Conservation (phyloP, 1,140 invertebrate species). For the Platyura marginata region DNA sequence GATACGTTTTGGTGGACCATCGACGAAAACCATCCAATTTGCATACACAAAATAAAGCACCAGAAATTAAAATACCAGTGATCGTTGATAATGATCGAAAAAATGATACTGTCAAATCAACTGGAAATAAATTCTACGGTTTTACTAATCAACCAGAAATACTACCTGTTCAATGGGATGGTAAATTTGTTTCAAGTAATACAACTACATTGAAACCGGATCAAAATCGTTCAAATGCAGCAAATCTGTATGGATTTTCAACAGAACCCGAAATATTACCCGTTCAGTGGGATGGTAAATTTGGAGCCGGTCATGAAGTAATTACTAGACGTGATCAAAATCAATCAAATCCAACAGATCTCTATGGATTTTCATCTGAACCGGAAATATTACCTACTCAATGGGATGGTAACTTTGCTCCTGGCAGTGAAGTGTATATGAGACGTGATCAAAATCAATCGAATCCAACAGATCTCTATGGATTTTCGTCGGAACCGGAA, state of each 20-base stretch:
- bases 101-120: no score
- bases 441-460: slow-evolving; percentile 17
- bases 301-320: slow-evolving; percentile 17
- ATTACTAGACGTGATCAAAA: slow-evolving; percentile 7
- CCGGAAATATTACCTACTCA: slow-evolving; percentile 15
- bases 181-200: slow-evolving; percentile 18
- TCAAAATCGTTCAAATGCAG: slow-evolving; percentile 19
- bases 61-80: background rate
- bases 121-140: slow-evolving; percentile 16
- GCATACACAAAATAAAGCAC: background rate
- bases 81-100: background rate
- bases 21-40: background rate
- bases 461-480: slow-evolving; percentile 16
- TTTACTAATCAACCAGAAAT: slow-evolving; percentile 15
- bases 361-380: slow-evolving; percentile 10
- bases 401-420: slow-evolving; percentile 20
- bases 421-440: slow-evolving; percentile 8
- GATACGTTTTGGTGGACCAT: background rate
- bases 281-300: slow-evolving; percentile 18
- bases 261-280: slow-evolving; percentile 15
- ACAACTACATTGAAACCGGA: slow-evolving; percentile 14
- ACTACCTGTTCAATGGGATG: slow-evolving; percentile 17
- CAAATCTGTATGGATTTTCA: slow-evolving; percentile 16
- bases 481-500: slow-evolving; percentile 14
- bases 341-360: slow-evolving; percentile 2